Conservation (phyloP, 2,797 vertebrate genomes). For the Sebastes kiyomatsui region DNA sequence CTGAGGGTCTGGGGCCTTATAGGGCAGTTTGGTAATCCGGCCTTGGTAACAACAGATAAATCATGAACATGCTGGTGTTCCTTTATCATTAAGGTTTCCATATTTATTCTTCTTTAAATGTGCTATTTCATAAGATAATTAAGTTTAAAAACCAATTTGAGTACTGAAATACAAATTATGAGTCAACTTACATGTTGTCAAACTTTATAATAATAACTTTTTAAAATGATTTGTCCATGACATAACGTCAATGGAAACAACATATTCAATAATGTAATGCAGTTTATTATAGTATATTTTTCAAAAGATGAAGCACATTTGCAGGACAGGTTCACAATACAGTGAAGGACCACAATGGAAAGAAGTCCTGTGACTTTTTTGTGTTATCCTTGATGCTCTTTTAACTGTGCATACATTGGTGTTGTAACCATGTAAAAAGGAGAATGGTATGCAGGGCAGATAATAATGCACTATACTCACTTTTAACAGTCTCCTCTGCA, state of each 20-base stretch:
- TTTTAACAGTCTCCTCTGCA: too few species aligned
- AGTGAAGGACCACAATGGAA: too few species aligned
- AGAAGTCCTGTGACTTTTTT: too few species aligned
- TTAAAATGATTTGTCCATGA: background rate
- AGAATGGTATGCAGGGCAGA: too few species aligned
- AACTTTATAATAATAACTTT: background rate
- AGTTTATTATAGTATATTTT: background rate
- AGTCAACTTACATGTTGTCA: background rate
- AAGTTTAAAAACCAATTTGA: background rate
- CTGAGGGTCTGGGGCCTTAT: background rate
- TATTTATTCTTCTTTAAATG: background rate
- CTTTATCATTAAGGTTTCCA: background rate
- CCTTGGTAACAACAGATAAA: too few species aligned
- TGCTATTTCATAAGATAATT: background rate
- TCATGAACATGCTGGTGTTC: background rate
- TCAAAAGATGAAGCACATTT: background rate
- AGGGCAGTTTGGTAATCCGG: background rate
- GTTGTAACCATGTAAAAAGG: too few species aligned
- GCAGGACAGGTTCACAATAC: background rate
- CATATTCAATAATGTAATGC: background rate
- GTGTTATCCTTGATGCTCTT: too few species aligned
- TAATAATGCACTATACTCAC: too few species aligned
- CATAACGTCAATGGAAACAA: background rate
- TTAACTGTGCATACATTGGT: too few species aligned
- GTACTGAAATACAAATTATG: background rate